Conservation (phyloP, 2,797 vertebrate species). For the Anabas testudineus region DNA sequence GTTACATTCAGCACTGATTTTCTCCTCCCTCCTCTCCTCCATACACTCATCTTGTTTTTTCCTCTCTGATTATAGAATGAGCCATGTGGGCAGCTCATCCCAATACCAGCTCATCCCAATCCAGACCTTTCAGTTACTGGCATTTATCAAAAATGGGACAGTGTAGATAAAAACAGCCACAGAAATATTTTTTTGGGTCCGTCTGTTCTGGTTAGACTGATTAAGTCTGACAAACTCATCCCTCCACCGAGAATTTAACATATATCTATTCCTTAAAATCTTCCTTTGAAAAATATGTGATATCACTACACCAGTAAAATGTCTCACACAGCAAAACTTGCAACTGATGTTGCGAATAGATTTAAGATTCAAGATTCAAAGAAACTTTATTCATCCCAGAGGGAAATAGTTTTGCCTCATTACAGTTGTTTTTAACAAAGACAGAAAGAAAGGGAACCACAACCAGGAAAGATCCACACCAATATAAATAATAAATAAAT, state of each 20-base stretch:
- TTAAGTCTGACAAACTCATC: constrained; percentile 2
- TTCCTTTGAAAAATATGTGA: background rate
- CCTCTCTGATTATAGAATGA: constrained; percentile 45
- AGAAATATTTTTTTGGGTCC: constrained; percentile 26
- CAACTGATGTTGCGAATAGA: too few species aligned
- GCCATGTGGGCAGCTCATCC: constrained; percentile 44
- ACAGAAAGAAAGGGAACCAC: too few species aligned
- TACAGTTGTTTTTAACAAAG: too few species aligned
- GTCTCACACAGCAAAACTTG: too few species aligned
- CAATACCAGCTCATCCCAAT: constrained; percentile 47
- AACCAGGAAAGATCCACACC: too few species aligned
- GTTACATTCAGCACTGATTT: constrained; percentile 28
- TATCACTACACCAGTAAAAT: background rate
- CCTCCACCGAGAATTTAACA: background rate
- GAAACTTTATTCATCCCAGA: too few species aligned
- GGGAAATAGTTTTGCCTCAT: too few species aligned
- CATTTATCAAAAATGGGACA: constrained; percentile 42
- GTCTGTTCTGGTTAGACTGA: constrained; percentile 22
- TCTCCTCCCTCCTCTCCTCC: constrained; percentile 23
- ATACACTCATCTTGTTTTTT: constrained; percentile 32
- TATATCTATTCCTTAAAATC: constrained; percentile 3
- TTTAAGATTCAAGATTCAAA: too few species aligned
- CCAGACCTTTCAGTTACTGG: constrained; percentile 37
- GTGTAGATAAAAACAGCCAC: constrained; percentile 17
- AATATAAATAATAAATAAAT: too few species aligned